Evolutionary conservation across 2,797 vertebrate species (phyloP).

Genomic region (Chloroceryle inda): DNA sequence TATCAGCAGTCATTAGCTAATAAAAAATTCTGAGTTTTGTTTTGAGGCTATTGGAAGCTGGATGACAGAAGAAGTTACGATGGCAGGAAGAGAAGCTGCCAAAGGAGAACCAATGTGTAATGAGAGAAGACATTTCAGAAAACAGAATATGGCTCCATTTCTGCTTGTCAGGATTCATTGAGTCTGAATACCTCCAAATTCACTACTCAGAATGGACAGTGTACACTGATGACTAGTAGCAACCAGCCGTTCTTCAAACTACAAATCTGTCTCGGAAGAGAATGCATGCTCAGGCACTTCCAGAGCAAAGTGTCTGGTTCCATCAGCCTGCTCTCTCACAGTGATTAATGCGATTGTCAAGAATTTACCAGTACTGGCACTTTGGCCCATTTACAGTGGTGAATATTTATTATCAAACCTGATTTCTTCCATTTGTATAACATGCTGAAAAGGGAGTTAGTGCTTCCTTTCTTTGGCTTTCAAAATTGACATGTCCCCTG

Average conservation of each 20-base stretch:
- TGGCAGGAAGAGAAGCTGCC: conserved; percentile 47
- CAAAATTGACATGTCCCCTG: neutral
- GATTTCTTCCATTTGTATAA: neutral
- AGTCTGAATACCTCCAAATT: conserved; percentile 21
- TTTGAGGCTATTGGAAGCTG: conserved; percentile 6
- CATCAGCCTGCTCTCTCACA: neutral
- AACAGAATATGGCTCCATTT: conserved; percentile 69
- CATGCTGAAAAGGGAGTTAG: neutral
- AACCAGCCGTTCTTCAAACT: conserved; percentile 15
- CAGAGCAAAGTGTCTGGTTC: neutral
- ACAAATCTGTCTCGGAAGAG: neutral
- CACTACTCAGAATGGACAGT: conserved; percentile 18
- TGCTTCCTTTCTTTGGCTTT: neutral
- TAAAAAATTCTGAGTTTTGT: conserved; percentile 5
- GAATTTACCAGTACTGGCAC: neutral
- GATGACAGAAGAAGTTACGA: conserved; percentile 47
- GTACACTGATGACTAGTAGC: conserved; percentile 22
- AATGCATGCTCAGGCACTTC: conserved; percentile 44
- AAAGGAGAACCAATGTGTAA: conserved; percentile 41
- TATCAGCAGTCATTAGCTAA: neutral
- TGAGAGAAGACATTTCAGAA: conserved; percentile 53
- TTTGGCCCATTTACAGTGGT: neutral
- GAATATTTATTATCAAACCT: neutral
- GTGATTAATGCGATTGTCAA: conserved; percentile 42
- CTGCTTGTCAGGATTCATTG: conserved; percentile 64